Base-by-base conservation (phyloP, 2,888 invertebrate species). In the Eulithis testata region DNA sequence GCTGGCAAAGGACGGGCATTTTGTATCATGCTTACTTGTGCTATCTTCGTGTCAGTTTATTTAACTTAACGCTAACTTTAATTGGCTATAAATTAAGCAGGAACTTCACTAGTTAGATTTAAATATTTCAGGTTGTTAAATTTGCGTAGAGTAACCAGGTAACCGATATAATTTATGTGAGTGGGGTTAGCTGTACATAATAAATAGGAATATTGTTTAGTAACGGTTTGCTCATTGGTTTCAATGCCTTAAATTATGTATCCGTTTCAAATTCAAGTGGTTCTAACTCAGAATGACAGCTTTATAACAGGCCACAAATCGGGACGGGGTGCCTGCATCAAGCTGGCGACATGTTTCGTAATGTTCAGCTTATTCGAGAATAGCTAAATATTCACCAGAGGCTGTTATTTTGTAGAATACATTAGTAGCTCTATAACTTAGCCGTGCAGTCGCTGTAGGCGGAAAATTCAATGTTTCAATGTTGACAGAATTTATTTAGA, bases 51-150 rank as follows among this genome's bases (percentile, higher is more conserved):
- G 87, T 88, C 85, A 85, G 87, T 89, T 89, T 90, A 89, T 90
- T 90, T 85, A 86, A 88, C 86, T 88, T 88, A 89, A 87, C 90
- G 90, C 88, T 81, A 86, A 86, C 87, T 86, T 86, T 91, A 91
- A 92, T 92, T 92, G 91, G 88, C 90, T 83, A 88, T 92, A 91
- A 91, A 91, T 92, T 90, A 89, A 85, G 79, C 81, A 81, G 85
- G 81, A 85, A 86, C 85, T 87, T 86, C 83, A 84, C 87, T 83
- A 82, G 86, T 87, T 86, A 83, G 80, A 80, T 75, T 79, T 82
- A 79, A 81, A 82, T 86, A 82, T 82, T 82, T 82, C 78, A 80
- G 83, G 82, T 82, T 79, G 82, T 82, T 85, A 82, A 81, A 82
- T 84, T 77, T 82, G 76, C 74, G 76, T 84, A 79, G 79, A 77